Conservation (phyloP, 2,113 vertebrate genomes). For the Onychostruthus taczanowskii region DNA sequence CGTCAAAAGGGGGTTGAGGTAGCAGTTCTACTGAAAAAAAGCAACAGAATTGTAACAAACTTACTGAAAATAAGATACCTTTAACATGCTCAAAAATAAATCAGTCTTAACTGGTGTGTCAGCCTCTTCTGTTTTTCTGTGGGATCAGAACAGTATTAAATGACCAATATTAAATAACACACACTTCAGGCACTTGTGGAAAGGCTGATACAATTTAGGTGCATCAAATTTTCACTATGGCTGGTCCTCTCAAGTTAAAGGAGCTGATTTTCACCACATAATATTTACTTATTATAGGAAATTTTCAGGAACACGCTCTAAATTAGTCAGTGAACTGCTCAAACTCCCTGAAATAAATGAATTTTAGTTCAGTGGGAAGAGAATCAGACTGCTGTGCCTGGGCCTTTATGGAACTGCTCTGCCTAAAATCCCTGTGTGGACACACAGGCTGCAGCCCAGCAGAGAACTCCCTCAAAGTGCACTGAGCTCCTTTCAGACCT, state of each 20-base stretch:
- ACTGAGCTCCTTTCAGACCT: background rate
- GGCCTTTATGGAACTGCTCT: background rate
- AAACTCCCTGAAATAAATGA: background rate
- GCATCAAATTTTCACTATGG: background rate
- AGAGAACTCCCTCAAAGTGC: background rate
- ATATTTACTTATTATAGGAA: background rate
- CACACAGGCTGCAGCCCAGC: background rate
- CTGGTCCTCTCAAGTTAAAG: background rate
- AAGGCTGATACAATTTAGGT: accelerated
- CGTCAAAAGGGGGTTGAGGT: background rate
- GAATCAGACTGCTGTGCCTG: no score
- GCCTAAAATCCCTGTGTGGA: background rate
- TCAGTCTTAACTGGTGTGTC: background rate
- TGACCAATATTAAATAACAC: background rate
- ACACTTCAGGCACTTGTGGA: background rate
- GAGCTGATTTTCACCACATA: background rate
- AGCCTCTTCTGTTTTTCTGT: background rate
- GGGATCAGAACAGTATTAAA: background rate
- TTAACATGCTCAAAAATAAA: background rate
- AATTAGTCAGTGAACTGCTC: background rate
- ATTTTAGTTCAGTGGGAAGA: background rate
- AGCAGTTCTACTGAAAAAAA: background rate
- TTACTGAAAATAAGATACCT: background rate
- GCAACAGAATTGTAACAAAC: background rate
- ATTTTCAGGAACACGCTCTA: background rate